Percentiles rank a stretch among this genome's conserved stretches.
Evolutionary conservation across 2,113 vertebrate genomes (phyloP).

Genomic region (Danionella cerebrum): DNA sequence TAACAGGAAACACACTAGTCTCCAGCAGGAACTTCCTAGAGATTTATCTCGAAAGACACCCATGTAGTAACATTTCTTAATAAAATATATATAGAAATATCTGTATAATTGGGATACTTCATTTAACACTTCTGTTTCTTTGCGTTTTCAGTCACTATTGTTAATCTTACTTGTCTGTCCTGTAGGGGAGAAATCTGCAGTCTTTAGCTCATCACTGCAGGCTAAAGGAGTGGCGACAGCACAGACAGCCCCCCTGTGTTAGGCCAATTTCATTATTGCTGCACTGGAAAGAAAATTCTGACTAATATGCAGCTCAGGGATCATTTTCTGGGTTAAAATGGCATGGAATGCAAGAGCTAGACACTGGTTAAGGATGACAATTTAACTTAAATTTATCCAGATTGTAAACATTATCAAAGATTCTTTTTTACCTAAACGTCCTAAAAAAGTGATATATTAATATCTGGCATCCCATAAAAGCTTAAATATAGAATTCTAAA

Average conservation of each 20-base stretch:
- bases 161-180: conserved; percentile 29
- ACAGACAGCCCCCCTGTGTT: conserved; percentile 17
- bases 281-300: conserved; percentile 20
- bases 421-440: too few species aligned
- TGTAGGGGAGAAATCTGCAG: background rate
- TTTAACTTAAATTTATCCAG: too few species aligned
- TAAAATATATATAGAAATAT: too few species aligned
- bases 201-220: background rate
- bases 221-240: background rate
- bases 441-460: too few species aligned
- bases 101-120: too few species aligned
- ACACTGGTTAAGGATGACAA: background rate
- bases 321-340: background rate
- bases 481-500: too few species aligned
- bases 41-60: too few species aligned
- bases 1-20: conserved; percentile 31
- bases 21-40: conserved; percentile 30
- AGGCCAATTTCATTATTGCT: conserved; percentile 42
- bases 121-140: conserved; percentile 21
- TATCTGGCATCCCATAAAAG: too few species aligned
- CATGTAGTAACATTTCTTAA: too few species aligned
- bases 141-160: conserved; percentile 32
- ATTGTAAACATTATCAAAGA: too few species aligned
- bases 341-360: background rate
- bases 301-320: conserved; percentile 8